Conservation (phyloP, 2,797 vertebrate genomes). For the Notoglanidium macrostoma region DNA sequence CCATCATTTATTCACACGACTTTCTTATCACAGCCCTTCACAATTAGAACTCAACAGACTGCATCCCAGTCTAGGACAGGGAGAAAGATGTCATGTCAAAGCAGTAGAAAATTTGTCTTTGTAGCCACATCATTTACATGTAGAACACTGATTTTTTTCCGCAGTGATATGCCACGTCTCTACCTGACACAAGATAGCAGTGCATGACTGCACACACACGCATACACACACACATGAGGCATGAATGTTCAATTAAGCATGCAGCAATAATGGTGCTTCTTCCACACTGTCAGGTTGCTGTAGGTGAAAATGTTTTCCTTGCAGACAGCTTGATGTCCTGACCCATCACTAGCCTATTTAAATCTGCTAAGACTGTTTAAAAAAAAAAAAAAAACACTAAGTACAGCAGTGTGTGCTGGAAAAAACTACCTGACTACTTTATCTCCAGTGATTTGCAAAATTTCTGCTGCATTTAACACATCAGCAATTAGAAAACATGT, state of each 20-base stretch:
- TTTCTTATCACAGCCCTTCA: conserved; percentile 45
- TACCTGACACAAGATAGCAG: conserved; percentile 88
- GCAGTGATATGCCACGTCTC: conserved; percentile 87
- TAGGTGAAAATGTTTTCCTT: conserved; percentile 88
- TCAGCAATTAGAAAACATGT: background rate
- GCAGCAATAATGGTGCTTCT: conserved; percentile 92
- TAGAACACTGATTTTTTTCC: conserved; percentile 87
- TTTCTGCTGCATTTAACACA: conserved; percentile 24
- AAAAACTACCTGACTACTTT: conserved; percentile 7
- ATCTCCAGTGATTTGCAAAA: background rate
- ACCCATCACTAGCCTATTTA: conserved; percentile 83
- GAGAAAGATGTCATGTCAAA: conserved; percentile 88
- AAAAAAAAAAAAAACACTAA: background rate
- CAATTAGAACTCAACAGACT: conserved; percentile 29
- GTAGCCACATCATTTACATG: conserved; percentile 94
- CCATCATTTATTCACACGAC: conserved; percentile 47
- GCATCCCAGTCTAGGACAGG: conserved; percentile 70
- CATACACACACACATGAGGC: conserved; percentile 59
- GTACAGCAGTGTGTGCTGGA: conserved; percentile 3
- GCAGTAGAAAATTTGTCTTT: conserved; percentile 94
- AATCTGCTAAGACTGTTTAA: conserved; percentile 91
- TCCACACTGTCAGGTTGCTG: conserved; percentile 92
- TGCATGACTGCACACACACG: conserved; percentile 68
- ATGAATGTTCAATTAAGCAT: conserved; percentile 94
- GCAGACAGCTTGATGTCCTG: conserved; percentile 86